Base-by-base conservation (phyloP, 2,888 invertebrate species). In the Tanypteryx hageni region DNA sequence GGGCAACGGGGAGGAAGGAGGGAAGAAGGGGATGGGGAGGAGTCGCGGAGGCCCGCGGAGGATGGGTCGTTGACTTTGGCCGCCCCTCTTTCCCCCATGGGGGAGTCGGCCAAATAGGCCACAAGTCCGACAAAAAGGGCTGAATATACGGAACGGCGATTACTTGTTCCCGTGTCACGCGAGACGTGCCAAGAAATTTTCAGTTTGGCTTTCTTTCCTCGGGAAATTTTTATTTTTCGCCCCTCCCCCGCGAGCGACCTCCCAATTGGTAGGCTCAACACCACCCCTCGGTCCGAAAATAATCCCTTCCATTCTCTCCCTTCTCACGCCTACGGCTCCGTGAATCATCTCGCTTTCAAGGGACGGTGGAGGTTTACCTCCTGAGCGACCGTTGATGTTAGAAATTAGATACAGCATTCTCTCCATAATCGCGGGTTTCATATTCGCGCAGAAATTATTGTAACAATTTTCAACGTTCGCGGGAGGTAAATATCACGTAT, bases 51-150 rank as follows among this genome's bases (percentile, higher is more conserved):
- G 61, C 0, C 61, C 44, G 64, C 16, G 89, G 89, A 8, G 61
- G 44, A 9, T 89, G 61, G 89, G 89, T 89, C 89, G n/a, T 89
- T 89, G 89, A 89, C 89, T 64, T 64, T 1, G 3, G 3, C 44
- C 44, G 3, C 44, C 44, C 44, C 44, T 44, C 44, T 5, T 5
- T 44, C 44, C 44, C 44, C 68, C 18, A n/a, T n/a, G 68, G 56
- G 44, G 64, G 44, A 44, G 89, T 68, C 44, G 64, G 89, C 89
- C 89, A 89, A 89, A 64, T 89, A 64, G 89, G 89, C 89, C 89
- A 89, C 68, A 14, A 64, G 89, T 44, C 56, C 89, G 18, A 64
- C 68, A 64, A 89, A 83, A 31, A n/a, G 64, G 22, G 10, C 89
- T 10, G 44, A 11, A 18, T 61, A 22, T 61, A 22, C 22, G 14